Percentiles rank a stretch among this genome's conserved stretches.
Evolutionary conservation across 2,113 vertebrate genomes (phyloP).

Genomic region (Phrynosoma blainvillii): DNA sequence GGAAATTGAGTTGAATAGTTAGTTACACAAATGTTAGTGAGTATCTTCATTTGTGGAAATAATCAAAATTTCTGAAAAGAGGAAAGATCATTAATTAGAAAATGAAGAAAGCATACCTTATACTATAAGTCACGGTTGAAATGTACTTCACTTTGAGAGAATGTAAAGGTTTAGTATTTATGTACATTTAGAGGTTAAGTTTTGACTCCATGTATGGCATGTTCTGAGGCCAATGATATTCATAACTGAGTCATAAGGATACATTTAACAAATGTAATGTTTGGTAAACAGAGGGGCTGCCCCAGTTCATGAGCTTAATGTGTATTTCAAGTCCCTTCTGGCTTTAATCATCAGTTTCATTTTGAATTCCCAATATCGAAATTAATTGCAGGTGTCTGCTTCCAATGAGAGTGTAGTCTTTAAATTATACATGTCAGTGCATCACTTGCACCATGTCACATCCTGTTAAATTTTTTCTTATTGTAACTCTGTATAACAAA

Average conservation of each 20-base stretch:
- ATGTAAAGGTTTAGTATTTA: not conserved
- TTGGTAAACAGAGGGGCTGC: conserved; percentile 45
- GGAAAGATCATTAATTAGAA: conserved; percentile 1
- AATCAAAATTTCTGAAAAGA: conserved; percentile 2
- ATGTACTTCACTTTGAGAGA: not conserved
- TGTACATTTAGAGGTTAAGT: conserved; percentile 25
- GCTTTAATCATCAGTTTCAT: conserved; percentile 69
- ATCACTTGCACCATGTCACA: conserved; percentile 65
- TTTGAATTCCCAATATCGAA: conserved; percentile 64
- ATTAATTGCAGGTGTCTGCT: conserved; percentile 74
- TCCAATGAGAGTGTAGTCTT: conserved; percentile 64
- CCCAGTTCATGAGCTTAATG: conserved; percentile 47
- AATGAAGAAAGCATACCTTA: not conserved
- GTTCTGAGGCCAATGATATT: not conserved
- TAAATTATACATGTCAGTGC: conserved; percentile 70
- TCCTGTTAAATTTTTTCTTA: conserved; percentile 66
- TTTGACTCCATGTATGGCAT: not conserved
- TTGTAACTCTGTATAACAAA: conserved; percentile 61
- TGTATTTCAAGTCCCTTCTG: conserved; percentile 55
- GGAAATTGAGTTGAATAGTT: not conserved
- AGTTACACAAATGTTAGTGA: not conserved
- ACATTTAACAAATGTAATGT: conserved; percentile 26
- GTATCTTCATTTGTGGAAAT: conserved; percentile 13
- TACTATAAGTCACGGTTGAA: conserved; percentile 24
- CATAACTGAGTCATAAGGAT: conserved; percentile 10